Evolutionary conservation across 2,113 vertebrate species (phyloP), one percentile per base, ranked within the genome.

Genomic region (Gila orcuttii): DNA sequence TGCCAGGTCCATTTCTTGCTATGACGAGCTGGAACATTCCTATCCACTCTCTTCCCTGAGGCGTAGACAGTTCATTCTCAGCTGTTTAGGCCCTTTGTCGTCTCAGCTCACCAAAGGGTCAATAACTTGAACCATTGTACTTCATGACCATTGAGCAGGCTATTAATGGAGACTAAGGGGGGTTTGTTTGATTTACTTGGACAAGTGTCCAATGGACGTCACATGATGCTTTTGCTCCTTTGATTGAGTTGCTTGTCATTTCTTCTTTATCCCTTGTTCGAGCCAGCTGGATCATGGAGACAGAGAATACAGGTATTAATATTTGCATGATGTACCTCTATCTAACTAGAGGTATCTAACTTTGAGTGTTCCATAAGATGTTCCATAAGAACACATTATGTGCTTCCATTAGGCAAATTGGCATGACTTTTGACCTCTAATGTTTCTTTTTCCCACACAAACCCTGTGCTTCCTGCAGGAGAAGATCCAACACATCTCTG

Each of bases 61-160:
- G 9, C 42, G 42, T 2, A 42, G 42, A 8, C 8, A 2, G 42
- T n/a, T 82, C 80, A 82, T 71, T 82, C 80, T 82, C 80, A 82
- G 80, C 80, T 82, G 80, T 82, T 71, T 55, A 50, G 19, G 60
- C n/a, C 76, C 73, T 15, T 75, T 75, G 73, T 50, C 73, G 45
- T 75, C 73, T 79, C 64, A n/a, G 47, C 64, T 66, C 60, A 69
- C 45, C 66, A 52, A 25, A 82, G 71, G 62, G 80, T 82, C 80
- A 82, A 39, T 82, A 42, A 42, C 66, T 83, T 73, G 81, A 83
- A 31, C 47, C 31, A 5, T 57, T 59, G 81, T 57, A 8, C 31
- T 19, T 83, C 50, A 42, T 57, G 47, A 71, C 31, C 45, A 82
- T 23, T 52, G 25, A 69, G 62, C 31, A 25, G 3, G 68, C 66